These are phyloP conservation scores for Tachysurus vachellii DNA, from an alignment of 2,113 vertebrate genomes.

Conservation along the genomic window DNA sequence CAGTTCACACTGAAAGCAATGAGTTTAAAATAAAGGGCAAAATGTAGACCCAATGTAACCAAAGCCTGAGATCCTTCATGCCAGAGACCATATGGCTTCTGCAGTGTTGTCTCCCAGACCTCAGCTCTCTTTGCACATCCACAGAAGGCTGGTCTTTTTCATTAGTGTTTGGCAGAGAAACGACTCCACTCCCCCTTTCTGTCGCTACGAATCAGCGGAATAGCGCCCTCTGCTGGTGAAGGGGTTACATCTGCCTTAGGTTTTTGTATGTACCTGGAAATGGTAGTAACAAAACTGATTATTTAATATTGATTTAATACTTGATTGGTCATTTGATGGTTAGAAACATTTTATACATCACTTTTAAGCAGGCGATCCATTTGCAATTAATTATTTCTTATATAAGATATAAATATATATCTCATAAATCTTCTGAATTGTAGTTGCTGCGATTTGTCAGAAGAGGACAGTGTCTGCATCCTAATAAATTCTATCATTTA, in stretches of 20 bases:
- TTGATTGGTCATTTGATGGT: neutral
- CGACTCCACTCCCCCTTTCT: constrained; percentile 32
- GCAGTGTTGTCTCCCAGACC: constrained; percentile 65
- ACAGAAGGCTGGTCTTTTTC: constrained; percentile 69
- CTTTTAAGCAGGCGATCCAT: neutral
- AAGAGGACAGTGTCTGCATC: constrained; percentile 21
- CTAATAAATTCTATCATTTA: neutral
- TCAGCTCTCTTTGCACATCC: constrained; percentile 60
- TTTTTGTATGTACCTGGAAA: neutral
- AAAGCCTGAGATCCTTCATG: constrained; percentile 40
- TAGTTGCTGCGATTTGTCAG: constrained; percentile 7
- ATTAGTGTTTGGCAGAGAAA: constrained; percentile 39
- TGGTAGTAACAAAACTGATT: neutral
- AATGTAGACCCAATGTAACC: constrained; percentile 31
- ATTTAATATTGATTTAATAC: neutral
- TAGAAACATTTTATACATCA: neutral
- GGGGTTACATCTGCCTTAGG: neutral
- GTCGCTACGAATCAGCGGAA: neutral
- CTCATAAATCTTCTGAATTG: neutral
- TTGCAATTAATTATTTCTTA: neutral
- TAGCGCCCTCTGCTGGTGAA: constrained; percentile 51
- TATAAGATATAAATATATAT: neutral
- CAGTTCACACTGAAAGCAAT: constrained; percentile 16
- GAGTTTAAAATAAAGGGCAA: constrained; percentile 3
- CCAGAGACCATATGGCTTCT: constrained; percentile 60